These are phyloP conservation scores for Steinernema scapterisci DNA, from an alignment of 2,888 invertebrate genomes.

Conservation along the genomic window DNA sequence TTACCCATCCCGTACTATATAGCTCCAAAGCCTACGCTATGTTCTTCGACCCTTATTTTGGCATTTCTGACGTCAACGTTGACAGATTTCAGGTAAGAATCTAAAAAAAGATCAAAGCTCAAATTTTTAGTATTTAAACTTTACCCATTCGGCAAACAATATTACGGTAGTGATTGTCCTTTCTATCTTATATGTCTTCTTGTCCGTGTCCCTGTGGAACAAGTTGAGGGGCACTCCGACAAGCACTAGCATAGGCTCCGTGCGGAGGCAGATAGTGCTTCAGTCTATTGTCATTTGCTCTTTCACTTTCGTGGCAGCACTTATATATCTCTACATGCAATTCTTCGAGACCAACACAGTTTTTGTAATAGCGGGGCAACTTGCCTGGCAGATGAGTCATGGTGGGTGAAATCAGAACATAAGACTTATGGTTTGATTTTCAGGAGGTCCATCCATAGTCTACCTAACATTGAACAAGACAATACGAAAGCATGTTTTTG, in stretches of 20 bases:
- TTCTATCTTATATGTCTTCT: constrained; percentile 20
- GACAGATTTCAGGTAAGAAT: background rate
- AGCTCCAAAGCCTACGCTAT: constrained; percentile 26
- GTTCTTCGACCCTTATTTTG: constrained; percentile 35
- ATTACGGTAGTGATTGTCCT: background rate
- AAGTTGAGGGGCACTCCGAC: background rate
- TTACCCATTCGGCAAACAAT: constrained; percentile 16
- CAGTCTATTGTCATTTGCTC: constrained; percentile 1
- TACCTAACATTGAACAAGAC: constrained; percentile 13
- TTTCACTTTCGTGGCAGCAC: constrained; percentile 15
- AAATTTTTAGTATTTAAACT: background rate
- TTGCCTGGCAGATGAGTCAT: constrained; percentile 28
- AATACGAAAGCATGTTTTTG: background rate
- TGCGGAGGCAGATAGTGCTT: constrained; percentile 19
- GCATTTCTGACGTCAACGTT: background rate
- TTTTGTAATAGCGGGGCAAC: background rate
- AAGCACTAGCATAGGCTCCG: background rate
- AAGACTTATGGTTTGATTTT: background rate
- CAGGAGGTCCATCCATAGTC: background rate
- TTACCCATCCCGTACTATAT: background rate
- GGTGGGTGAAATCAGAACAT: background rate
- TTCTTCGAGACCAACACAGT: background rate
- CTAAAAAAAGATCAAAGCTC: background rate
- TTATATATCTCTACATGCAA: constrained; percentile 27
- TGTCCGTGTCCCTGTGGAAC: background rate